Evolutionary conservation across 2,888 invertebrate genomes (phyloP).

Genomic region (Ephialtes manifestator): DNA sequence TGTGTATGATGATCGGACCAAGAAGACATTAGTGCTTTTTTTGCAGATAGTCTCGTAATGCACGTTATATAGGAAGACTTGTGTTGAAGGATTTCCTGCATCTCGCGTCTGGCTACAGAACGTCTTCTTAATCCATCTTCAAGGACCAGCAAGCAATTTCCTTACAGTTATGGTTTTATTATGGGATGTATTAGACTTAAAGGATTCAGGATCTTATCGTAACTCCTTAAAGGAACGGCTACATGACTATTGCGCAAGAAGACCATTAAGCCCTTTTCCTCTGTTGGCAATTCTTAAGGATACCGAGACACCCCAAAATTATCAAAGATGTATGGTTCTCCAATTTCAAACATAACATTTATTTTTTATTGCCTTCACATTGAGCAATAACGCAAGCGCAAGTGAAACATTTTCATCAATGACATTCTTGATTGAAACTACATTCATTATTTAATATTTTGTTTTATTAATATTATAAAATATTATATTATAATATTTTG

Average conservation of each 20-base stretch:
- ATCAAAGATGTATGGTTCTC: too few species aligned
- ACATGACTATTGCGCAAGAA: slow-evolving; percentile 56
- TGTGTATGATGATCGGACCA: slow-evolving; percentile 75
- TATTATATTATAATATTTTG: too few species aligned
- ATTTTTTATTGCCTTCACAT: too few species aligned
- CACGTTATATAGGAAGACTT: slow-evolving; percentile 16
- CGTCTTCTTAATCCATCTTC: slow-evolving; percentile 61
- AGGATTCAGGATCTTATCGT: slow-evolving; percentile 50
- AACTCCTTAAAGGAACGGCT: background rate
- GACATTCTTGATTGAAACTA: too few species aligned
- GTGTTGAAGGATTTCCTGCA: slow-evolving; percentile 31
- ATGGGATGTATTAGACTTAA: slow-evolving; percentile 46
- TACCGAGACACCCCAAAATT: background rate
- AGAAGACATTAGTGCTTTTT: slow-evolving; percentile 55
- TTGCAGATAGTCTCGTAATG: slow-evolving; percentile 30
- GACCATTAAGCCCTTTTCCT: slow-evolving; percentile 18
- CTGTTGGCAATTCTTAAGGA: background rate
- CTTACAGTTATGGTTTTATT: slow-evolving; percentile 56
- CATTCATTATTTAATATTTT: too few species aligned
- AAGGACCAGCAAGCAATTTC: slow-evolving; percentile 64
- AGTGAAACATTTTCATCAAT: too few species aligned
- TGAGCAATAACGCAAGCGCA: too few species aligned
- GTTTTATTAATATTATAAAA: too few species aligned
- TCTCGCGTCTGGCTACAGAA: slow-evolving; percentile 13
- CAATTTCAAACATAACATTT: too few species aligned